A percentile compares a stretch with the other conserved stretches of the same genome.
phyloP scores from a whole-genome alignment of 2,888 invertebrate genomes.

The Bedellia somnulentella region DNA sequence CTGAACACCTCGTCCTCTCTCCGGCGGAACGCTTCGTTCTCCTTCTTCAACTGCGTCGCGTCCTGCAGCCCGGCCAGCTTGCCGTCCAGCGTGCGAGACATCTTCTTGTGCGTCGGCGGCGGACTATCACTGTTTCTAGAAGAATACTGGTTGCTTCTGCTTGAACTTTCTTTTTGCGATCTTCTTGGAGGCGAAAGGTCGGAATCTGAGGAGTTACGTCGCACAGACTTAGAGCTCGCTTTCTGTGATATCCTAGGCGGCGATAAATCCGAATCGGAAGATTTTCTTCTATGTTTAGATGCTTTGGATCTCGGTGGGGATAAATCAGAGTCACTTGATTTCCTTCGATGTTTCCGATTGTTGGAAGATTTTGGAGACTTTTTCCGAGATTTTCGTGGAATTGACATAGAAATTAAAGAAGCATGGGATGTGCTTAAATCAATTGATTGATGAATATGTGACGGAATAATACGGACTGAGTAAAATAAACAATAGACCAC shows the following conservation, averaged over 20 bases:
- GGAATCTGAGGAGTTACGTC: not conserved
- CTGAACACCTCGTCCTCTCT: conserved; percentile 74
- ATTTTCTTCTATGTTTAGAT: conserved; percentile 10
- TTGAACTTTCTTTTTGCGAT: conserved; percentile 5
- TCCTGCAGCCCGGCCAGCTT: conserved; percentile 86
- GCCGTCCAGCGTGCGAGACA: conserved; percentile 78
- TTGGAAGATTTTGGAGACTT: conserved; percentile 13
- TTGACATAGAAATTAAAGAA: too few relatives aligned
- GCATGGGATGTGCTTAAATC: too few relatives aligned
- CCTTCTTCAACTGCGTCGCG: conserved; percentile 71
- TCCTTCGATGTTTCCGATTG: conserved; percentile 7
- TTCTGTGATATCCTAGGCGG: conserved; percentile 20
- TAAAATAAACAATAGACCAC: too few relatives aligned
- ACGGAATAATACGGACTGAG: too few relatives aligned
- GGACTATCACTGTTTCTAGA: conserved; percentile 28
- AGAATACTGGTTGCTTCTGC: not conserved
- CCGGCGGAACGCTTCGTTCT: conserved; percentile 68
- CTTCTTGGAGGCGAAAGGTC: conserved; percentile 7
- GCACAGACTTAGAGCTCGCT: conserved; percentile 10
- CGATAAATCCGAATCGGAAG: conserved; percentile 13
- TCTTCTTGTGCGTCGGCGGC: conserved; percentile 40
- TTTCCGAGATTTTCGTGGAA: conserved; percentile 19
- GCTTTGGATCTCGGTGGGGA: conserved; percentile 20
- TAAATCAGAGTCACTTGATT: conserved; percentile 16
- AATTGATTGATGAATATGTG: too few relatives aligned